Evolutionary conservation across 2,797 vertebrate species (phyloP).

Genomic region (Acridotheres tristis): DNA sequence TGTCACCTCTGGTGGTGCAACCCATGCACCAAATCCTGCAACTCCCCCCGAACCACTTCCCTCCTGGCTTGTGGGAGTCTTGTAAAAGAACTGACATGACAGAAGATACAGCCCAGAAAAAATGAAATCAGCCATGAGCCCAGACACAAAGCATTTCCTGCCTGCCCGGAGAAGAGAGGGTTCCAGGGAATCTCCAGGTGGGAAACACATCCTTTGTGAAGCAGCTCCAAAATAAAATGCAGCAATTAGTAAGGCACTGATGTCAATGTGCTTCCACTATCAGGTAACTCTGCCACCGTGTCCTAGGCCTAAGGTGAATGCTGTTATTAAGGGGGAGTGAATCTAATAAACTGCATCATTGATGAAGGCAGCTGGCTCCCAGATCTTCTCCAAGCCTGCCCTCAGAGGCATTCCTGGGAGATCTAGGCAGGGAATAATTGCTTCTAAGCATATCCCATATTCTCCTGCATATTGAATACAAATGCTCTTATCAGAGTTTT

Average conservation of each 20-base stretch:
- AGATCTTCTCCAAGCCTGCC: constrained; percentile 9
- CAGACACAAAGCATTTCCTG: background rate
- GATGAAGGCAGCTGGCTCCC: background rate
- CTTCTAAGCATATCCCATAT: constrained; percentile 26
- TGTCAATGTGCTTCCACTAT: background rate
- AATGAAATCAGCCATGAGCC: background rate
- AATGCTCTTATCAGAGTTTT: constrained; percentile 20
- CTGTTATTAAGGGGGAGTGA: background rate
- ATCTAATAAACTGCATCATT: background rate
- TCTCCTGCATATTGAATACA: constrained; percentile 17
- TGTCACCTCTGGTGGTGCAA: background rate
- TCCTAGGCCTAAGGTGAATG: background rate
- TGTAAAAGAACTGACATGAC: background rate
- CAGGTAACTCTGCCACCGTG: background rate
- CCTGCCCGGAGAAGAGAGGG: background rate
- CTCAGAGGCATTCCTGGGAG: constrained; percentile 21
- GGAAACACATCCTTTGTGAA: background rate
- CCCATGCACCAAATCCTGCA: background rate
- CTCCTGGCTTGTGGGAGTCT: background rate
- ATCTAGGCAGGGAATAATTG: background rate
- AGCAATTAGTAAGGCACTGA: background rate
- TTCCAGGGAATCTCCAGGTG: background rate
- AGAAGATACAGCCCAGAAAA: background rate
- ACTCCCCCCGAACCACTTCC: background rate
- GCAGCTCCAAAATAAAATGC: background rate